phyloP scores from a whole-genome alignment of 2,888 invertebrate species.

The Caenorhabditis sp. region DNA sequence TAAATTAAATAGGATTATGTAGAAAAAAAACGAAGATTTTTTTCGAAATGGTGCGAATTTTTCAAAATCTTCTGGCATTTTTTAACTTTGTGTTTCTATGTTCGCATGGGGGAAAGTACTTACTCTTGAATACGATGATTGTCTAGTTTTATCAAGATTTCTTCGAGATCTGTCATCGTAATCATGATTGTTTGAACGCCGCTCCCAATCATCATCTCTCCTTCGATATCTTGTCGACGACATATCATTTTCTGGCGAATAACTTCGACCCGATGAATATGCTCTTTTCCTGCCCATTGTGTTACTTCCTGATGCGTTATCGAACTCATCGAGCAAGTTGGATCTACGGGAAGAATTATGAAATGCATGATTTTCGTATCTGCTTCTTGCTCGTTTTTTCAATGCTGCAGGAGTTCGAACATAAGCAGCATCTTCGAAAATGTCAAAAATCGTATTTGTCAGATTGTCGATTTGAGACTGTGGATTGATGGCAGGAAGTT shows the following conservation, averaged over 20 bases:
- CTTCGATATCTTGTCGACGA: too few relatives aligned
- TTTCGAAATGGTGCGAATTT: too few relatives aligned
- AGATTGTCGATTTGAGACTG: background rate
- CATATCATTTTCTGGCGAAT: background rate
- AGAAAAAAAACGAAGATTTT: background rate
- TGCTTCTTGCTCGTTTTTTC: background rate
- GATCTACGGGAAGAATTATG: background rate
- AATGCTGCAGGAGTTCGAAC: background rate
- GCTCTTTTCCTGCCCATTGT: background rate
- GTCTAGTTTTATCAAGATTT: background rate
- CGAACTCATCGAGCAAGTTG: background rate
- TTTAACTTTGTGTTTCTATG: too few relatives aligned
- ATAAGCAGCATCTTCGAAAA: background rate
- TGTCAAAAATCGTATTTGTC: background rate
- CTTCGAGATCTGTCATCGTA: background rate
- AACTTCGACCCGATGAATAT: background rate
- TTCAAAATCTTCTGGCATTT: too few relatives aligned
- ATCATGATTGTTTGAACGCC: too few relatives aligned
- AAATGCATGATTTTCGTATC: background rate
- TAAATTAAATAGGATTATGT: background rate
- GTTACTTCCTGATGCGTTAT: background rate
- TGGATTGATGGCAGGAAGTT: background rate
- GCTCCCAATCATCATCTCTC: too few relatives aligned
- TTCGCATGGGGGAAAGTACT: too few relatives aligned
- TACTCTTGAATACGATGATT: background rate